Evolutionary conservation across 2,113 vertebrate species (phyloP).

Genomic region (Seriola quinqueradiata): DNA sequence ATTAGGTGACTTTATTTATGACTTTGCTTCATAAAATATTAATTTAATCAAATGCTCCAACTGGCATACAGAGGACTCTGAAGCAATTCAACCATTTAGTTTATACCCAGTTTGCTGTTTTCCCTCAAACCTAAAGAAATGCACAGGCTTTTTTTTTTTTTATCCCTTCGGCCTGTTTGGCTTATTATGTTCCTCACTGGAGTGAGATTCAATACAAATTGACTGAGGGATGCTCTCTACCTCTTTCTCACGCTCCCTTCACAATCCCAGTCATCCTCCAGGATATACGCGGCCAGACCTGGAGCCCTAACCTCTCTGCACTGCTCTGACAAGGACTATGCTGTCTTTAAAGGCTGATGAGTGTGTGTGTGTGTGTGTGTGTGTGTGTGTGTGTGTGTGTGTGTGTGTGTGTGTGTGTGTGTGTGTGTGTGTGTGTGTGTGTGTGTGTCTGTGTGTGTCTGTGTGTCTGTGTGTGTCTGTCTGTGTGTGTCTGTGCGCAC

Average conservation of each 20-base stretch:
- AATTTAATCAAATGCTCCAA: conserved; percentile 20
- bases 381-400: neutral
- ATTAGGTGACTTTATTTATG: no score
- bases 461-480: neutral
- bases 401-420: conserved; percentile 3
- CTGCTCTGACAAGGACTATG: conserved; percentile 42
- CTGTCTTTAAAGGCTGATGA: conserved; percentile 33
- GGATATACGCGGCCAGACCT: conserved; percentile 62
- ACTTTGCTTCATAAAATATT: neutral
- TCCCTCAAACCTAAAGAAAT: conserved; percentile 28
- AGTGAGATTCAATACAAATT: conserved; percentile 70
- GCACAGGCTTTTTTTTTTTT: conserved; percentile 2
- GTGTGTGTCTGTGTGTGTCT: neutral
- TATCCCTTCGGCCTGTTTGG: conserved; percentile 32
- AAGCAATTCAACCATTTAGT: conserved; percentile 18
- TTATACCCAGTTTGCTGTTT: conserved; percentile 2
- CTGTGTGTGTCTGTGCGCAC: neutral
- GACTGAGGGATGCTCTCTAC: conserved; percentile 68
- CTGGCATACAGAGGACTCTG: neutral
- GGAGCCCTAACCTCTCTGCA: conserved; percentile 51
- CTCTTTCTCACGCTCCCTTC: conserved; percentile 72
- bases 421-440: neutral
- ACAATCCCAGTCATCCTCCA: conserved; percentile 63
- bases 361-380: conserved; percentile 10
- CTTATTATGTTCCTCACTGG: conserved; percentile 59